Evolutionary conservation across 2,113 vertebrate genomes (phyloP), one percentile per base, ranked within the genome.

Genomic region (Entosphenus tridentatus): DNA sequence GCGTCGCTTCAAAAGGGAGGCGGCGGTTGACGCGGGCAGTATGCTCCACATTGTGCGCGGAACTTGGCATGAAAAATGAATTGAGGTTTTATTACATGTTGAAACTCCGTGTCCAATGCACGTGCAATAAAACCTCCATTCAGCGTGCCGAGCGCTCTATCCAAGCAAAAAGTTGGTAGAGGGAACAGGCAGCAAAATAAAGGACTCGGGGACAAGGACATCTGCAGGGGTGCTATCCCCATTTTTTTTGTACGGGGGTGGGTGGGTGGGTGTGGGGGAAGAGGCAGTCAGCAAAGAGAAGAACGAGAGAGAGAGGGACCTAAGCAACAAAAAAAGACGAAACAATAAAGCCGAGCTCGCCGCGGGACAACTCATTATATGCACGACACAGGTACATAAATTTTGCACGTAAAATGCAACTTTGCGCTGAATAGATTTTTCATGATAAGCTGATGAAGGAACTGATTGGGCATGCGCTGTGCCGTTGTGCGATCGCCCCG

Each of bases 391-490:
- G 62, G 62, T 65, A 65, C 62, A 65, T 65, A 65, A 65, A 65
- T 65, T 65, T 21, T 65, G 62, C 8, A 9, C 21, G 62, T n/a
- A 65, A 21, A 65, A 65, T 16, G 62, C n/a, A 21, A 65, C 62
- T 21, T 65, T n/a, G n/a, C n/a, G n/a, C 62, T 65, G 62, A 65
- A 65, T 65, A 65, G 62, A 65, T 65, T 65, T 65, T 65, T 65
- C n/a, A 65, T 65, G 62, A 65, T n/a, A 65, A 16, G 62, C 21
- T 65, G 62, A 65, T 65, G 62, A 21, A 16, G n/a, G 21, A 16
- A 65, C 62, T 65, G n/a, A 65, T 65, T 65, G 62, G n/a, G 39
- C 39, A 39, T 39, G 39, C 39, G 39, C 39, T 39, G 39, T 39
- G 39, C 39, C 39, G 39, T 39, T 39, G 39, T 39, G 39, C 39